phyloP scores from a whole-genome alignment of 2,888 invertebrate species.

The Bellardia pandia region DNA sequence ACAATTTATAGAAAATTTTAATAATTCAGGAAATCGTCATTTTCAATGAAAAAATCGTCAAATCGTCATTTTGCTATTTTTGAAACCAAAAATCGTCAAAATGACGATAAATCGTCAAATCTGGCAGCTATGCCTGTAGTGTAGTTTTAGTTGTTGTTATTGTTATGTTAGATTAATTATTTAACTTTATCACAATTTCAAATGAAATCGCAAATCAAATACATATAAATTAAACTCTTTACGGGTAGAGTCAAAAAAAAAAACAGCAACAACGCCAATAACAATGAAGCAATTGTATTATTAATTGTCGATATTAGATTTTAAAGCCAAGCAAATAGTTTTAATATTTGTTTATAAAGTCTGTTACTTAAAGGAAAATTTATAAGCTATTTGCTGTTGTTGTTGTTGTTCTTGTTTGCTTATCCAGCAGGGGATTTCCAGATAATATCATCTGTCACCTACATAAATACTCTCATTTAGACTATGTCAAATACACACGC shows the following conservation, averaged over 20 bases:
- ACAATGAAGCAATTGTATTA: background rate
- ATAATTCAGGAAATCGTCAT: too few relatives aligned
- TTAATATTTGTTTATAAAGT: background rate
- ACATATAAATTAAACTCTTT: background rate
- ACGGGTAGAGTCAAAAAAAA: background rate
- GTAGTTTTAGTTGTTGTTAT: background rate
- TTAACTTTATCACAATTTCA: conserved; percentile 21
- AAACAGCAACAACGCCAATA: background rate
- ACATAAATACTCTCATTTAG: background rate
- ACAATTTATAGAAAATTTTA: too few relatives aligned
- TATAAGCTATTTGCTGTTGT: background rate
- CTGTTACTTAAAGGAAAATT: background rate
- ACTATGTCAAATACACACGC: conserved; percentile 8
- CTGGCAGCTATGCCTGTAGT: too few relatives aligned
- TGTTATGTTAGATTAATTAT: conserved; percentile 24
- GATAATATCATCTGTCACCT: conserved; percentile 5
- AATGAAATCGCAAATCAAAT: conserved; percentile 9
- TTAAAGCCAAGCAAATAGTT: background rate
- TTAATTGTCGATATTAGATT: background rate
- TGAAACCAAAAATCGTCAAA: too few relatives aligned
- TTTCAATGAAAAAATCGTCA: too few relatives aligned
- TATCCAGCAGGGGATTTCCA: conserved; percentile 26
- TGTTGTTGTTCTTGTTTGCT: background rate
- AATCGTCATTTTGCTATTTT: too few relatives aligned
- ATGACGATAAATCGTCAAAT: too few relatives aligned